These are phyloP conservation scores for Gobius niger DNA, from an alignment of 2,113 vertebrate species.

Conservation along the genomic window DNA sequence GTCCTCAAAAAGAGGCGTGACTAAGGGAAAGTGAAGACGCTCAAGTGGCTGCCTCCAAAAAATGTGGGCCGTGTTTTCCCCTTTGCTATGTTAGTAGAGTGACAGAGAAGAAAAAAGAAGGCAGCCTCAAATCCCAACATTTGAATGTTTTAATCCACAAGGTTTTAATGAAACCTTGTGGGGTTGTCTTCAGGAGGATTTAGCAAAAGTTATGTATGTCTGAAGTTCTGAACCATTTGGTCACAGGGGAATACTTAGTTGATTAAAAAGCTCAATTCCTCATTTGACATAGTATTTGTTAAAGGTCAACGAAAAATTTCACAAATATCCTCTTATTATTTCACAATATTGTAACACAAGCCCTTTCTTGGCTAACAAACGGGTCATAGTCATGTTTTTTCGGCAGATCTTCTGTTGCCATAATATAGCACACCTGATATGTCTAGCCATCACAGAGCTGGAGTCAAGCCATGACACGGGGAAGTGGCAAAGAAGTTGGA, in stretches of 20 bases:
- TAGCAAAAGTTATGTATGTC: slow-evolving; percentile 17
- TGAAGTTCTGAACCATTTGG: background rate
- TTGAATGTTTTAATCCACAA: slow-evolving; percentile 31
- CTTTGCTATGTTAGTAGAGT: background rate
- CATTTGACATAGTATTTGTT: background rate
- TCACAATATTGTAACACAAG: no score
- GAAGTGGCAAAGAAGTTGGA: background rate
- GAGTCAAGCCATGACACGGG: background rate
- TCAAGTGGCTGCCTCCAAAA: slow-evolving; percentile 8
- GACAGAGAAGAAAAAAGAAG: background rate
- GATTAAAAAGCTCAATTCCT: background rate
- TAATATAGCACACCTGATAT: slow-evolving; percentile 11
- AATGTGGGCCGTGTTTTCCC: background rate
- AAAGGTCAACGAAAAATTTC: no score
- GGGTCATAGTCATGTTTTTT: background rate
- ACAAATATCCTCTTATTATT: no score
- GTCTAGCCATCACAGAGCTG: slow-evolving; percentile 12
- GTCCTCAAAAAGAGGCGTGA: slow-evolving; percentile 16
- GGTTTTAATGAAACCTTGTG: slow-evolving; percentile 30
- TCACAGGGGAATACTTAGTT: background rate
- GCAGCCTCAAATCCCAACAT: background rate
- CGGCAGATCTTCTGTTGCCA: slow-evolving; percentile 25
- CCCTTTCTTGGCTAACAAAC: background rate
- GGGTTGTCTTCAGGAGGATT: background rate
- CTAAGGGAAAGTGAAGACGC: background rate